These are phyloP conservation scores for Sceliomorpha sp. DNA, from an alignment of 2,888 invertebrate genomes.

Conservation along the genomic window DNA sequence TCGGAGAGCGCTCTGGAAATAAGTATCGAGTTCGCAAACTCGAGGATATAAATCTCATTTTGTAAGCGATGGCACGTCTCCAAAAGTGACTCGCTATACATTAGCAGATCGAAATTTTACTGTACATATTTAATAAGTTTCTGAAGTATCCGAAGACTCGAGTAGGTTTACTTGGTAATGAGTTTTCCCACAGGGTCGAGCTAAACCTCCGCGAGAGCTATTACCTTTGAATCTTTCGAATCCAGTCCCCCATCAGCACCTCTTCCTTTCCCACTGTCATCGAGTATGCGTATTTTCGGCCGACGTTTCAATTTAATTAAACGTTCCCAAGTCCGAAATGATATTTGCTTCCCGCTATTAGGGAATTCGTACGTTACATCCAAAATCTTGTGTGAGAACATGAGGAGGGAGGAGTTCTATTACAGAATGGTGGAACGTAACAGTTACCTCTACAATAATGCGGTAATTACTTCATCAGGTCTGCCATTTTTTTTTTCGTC, in stretches of 20 bases:
- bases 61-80: constrained; percentile 26
- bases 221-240: constrained; percentile 29
- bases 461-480: no score
- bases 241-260: no score
- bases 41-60: constrained; percentile 17
- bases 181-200: constrained; percentile 35
- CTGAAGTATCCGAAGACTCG: constrained; percentile 18
- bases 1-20: constrained; percentile 38
- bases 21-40: constrained; percentile 33
- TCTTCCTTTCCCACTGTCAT: constrained; percentile 19
- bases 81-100: constrained; percentile 30
- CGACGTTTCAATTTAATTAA: constrained; percentile 35
- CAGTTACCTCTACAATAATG: no score
- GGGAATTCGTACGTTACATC: no score
- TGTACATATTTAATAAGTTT: constrained; percentile 39
- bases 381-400: no score
- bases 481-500: no score
- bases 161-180: constrained; percentile 32
- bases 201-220: constrained; percentile 32
- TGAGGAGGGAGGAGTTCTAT: no score
- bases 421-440: no score
- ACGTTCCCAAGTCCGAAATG: constrained; percentile 9
- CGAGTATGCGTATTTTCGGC: constrained; percentile 28
- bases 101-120: constrained; percentile 31
- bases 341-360: constrained; percentile 11